phyloP scores from a whole-genome alignment of 2,888 invertebrate genomes.

The Tenthredo scrophulariae region DNA sequence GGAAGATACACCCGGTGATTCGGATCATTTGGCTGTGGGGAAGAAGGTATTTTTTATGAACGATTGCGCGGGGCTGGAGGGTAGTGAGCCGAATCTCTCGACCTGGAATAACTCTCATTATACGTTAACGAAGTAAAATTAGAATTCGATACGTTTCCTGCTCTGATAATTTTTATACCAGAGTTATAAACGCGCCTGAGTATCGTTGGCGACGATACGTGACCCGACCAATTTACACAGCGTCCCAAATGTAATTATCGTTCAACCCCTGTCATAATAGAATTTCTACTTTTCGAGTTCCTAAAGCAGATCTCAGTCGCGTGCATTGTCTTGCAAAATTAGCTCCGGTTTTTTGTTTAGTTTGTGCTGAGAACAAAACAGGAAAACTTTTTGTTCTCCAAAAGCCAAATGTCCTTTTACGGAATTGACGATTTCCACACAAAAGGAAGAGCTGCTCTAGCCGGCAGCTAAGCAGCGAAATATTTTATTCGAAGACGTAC shows the following conservation, averaged over 20 bases:
- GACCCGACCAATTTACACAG: constrained; percentile 25
- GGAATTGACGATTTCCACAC: background rate
- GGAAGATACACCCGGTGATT: background rate
- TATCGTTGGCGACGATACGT: background rate
- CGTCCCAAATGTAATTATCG: constrained; percentile 6
- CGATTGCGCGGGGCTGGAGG: background rate
- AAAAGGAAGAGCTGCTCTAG: background rate
- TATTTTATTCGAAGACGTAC: constrained; percentile 10
- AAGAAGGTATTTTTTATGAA: background rate
- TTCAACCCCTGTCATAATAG: constrained; percentile 15
- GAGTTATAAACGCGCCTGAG: background rate
- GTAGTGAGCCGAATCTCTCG: background rate
- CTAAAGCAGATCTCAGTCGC: background rate
- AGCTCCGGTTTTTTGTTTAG: background rate
- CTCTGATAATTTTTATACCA: constrained; percentile 10
- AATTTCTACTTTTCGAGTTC: constrained; percentile 12
- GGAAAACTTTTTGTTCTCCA: background rate
- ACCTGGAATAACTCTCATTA: constrained; percentile 15
- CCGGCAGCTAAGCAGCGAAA: background rate
- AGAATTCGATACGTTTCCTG: constrained; percentile 6
- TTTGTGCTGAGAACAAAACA: background rate
- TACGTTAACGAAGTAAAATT: background rate
- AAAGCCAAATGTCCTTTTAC: background rate
- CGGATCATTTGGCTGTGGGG: background rate
- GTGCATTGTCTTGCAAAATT: background rate